Percentiles rank a stretch among this genome's conserved stretches.
These are phyloP conservation scores for Trichogramma evanescens DNA, from an alignment of 2,888 invertebrate species.

Conservation along the genomic window DNA sequence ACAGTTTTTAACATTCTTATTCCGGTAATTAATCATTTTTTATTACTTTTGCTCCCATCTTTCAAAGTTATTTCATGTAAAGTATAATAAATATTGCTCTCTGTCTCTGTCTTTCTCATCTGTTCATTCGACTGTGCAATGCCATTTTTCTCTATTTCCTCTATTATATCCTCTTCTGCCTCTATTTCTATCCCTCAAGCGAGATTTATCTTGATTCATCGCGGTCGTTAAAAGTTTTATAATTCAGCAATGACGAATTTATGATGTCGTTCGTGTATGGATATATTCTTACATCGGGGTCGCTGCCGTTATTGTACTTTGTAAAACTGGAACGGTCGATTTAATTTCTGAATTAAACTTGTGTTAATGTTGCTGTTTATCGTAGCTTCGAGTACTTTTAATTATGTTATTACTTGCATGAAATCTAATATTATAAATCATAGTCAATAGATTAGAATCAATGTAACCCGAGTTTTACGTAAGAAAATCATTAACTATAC, in stretches of 20 bases:
- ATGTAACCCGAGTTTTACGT: too few relatives aligned
- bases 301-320: conserved; percentile 3
- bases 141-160: conserved; percentile 13
- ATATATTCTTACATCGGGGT: background rate
- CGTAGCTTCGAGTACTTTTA: too few relatives aligned
- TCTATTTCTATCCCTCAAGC: background rate
- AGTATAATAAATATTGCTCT: conserved; percentile 1
- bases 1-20: background rate
- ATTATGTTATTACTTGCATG: too few relatives aligned
- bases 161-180: background rate
- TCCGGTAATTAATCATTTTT: background rate
- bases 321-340: conserved; percentile 6
- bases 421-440: too few relatives aligned
- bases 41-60: background rate
- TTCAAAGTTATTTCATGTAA: conserved; percentile 1
- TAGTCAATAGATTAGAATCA: too few relatives aligned
- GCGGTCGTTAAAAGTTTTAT: conserved; percentile 21
- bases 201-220: conserved; percentile 22
- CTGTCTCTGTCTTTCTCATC: background rate
- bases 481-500: too few relatives aligned
- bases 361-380: too few relatives aligned
- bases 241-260: conserved; percentile 21
- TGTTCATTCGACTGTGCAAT: conserved; percentile 1
- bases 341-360: too few relatives aligned
- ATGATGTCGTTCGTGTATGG: conserved; percentile 13